phyloP scores from a whole-genome alignment of 2,797 vertebrate species.

The Petrocephalus schoutedeni region DNA sequence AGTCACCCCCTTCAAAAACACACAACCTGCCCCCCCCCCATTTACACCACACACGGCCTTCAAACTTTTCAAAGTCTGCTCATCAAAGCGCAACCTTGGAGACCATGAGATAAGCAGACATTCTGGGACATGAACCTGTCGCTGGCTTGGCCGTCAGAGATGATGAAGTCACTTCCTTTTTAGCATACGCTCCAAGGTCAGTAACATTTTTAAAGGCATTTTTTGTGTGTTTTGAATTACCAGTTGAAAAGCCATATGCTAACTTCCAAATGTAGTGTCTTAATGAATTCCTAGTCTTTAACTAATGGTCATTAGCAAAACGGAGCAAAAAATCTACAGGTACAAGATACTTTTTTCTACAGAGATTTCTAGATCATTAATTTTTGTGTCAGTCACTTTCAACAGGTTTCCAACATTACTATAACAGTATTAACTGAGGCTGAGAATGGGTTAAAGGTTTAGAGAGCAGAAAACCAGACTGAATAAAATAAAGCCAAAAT shows the following conservation, averaged over 20 bases:
- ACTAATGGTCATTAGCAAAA: not conserved
- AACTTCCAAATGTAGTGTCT: not conserved
- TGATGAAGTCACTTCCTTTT: conserved; percentile 14
- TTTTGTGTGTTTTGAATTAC: not conserved
- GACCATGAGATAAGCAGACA: conserved; percentile 11
- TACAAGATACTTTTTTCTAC: not conserved
- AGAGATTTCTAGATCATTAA: not conserved
- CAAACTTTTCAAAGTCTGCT: conserved; percentile 1
- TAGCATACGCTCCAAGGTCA: not conserved
- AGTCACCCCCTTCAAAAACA: not conserved
- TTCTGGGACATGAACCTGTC: not conserved
- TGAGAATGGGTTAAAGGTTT: not conserved
- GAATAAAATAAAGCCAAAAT: not conserved
- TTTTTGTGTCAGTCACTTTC: not conserved
- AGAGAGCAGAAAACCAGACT: not conserved
- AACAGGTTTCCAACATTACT: not conserved
- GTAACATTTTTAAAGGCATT: not conserved
- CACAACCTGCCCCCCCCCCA: not conserved
- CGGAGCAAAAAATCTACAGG: not conserved
- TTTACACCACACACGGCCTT: not conserved
- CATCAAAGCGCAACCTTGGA: conserved; percentile 20
- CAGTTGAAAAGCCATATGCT: not conserved
- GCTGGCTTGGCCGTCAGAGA: not conserved
- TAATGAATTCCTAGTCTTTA: not conserved
- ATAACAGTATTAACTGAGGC: not conserved